Conservation (phyloP, 2,797 vertebrate species). For the Phoebastria nigripes region DNA sequence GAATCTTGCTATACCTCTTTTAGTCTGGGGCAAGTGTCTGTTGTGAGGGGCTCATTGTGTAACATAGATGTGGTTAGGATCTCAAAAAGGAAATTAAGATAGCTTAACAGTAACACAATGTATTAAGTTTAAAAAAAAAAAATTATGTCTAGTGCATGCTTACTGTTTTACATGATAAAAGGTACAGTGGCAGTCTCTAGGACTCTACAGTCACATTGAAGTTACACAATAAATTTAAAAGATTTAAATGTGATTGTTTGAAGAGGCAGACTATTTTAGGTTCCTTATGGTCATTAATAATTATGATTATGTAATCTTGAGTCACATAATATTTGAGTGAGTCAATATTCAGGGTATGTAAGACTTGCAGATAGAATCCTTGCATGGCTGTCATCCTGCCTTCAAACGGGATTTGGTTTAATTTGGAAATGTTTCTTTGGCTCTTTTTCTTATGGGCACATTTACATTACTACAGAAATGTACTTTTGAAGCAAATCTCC, state of each 20-base stretch:
- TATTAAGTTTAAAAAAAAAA: neutral
- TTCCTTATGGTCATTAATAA: neutral
- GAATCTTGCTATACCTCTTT: neutral
- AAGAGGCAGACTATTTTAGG: neutral
- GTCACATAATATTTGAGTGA: neutral
- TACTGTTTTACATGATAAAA: neutral
- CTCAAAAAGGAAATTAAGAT: neutral
- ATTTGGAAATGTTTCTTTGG: no score
- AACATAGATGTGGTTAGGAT: neutral
- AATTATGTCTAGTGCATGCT: neutral
- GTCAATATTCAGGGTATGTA: neutral
- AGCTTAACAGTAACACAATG: neutral
- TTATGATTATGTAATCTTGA: neutral
- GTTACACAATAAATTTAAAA: neutral
- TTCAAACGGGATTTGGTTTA: no score
- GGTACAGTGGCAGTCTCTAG: neutral
- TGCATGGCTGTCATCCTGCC: no score
- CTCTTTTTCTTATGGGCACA: no score
- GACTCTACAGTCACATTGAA: neutral
- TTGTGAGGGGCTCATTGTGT: neutral
- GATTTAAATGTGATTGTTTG: neutral
- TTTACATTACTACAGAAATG: no score
- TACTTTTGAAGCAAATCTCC: no score
- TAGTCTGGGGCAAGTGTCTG: neutral
- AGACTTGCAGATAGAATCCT: neutral